phyloP scores from a whole-genome alignment of 2,797 vertebrate species.

The Platalea minor region DNA sequence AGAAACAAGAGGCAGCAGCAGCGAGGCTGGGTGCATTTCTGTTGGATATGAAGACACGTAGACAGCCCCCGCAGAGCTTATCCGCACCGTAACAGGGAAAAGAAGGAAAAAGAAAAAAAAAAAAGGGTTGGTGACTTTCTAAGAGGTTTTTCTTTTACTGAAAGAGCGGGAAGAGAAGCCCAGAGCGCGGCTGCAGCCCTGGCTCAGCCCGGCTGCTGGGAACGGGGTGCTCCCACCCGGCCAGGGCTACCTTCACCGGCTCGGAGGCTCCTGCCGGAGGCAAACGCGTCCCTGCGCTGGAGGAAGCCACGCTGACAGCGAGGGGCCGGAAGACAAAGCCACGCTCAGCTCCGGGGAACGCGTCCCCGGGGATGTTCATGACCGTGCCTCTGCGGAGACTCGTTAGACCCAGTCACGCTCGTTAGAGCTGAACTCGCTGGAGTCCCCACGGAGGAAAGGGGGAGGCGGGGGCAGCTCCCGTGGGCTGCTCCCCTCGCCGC shows the following conservation, averaged over 20 bases:
- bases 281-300: fast-evolving
- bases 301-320: too few relatives aligned
- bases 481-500: not conserved
- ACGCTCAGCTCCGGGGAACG: not conserved
- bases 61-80: not conserved
- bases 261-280: not conserved
- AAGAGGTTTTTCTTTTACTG: not conserved
- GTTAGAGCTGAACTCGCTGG: not conserved
- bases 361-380: not conserved
- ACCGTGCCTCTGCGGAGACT: not conserved
- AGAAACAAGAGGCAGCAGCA: not conserved
- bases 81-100: not conserved
- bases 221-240: not conserved
- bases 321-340: not conserved
- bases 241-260: not conserved
- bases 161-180: not conserved
- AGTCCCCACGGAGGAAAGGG: not conserved
- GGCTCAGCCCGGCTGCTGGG: not conserved
- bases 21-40: not conserved
- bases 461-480: fast-evolving
- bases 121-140: not conserved
- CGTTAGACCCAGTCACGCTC: not conserved
- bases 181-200: not conserved
- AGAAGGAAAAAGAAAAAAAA: not conserved
- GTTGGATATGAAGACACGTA: not conserved